phyloP scores from a whole-genome alignment of 2,797 vertebrate species.

The Pipistrellus nathusii region DNA sequence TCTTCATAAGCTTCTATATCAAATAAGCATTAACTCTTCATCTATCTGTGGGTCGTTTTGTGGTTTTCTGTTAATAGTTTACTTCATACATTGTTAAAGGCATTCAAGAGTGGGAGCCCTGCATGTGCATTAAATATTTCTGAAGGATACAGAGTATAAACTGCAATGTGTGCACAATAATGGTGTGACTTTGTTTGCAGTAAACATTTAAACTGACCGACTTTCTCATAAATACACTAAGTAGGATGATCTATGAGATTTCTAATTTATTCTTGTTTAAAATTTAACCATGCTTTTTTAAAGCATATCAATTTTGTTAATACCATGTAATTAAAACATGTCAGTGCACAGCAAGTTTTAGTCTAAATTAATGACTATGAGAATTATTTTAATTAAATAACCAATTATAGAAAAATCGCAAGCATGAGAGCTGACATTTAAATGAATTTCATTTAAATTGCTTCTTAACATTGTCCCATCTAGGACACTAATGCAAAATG shows the following conservation, averaged over 20 bases:
- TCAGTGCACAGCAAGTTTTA: constrained; percentile 99
- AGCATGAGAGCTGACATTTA: constrained; percentile 99
- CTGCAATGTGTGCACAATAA: constrained; percentile 82
- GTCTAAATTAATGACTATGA: constrained; percentile 99
- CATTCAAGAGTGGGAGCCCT: constrained; percentile 75
- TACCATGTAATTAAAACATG: constrained; percentile 99
- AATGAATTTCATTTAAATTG: constrained; percentile 99
- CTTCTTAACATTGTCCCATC: constrained; percentile 99
- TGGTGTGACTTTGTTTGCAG: constrained; percentile 88
- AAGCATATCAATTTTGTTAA: constrained; percentile 99
- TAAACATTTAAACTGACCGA: constrained; percentile 90
- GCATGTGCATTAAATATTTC: constrained; percentile 83
- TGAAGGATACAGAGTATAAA: constrained; percentile 72
- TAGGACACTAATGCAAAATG: constrained; percentile 99
- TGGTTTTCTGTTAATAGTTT: constrained; percentile 86
- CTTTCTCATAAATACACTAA: constrained; percentile 91
- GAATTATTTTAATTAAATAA: constrained; percentile 99
- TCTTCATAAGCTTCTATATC: constrained; percentile 77
- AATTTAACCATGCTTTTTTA: constrained; percentile 99
- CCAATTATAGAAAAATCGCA: constrained; percentile 99
- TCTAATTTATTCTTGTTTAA: constrained; percentile 99
- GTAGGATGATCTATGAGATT: constrained; percentile 99
- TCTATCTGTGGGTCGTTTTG: constrained; percentile 70
- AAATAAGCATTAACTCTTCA: constrained; percentile 75
- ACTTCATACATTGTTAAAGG: constrained; percentile 84